phyloP scores from a whole-genome alignment of 1,140 invertebrate species.

The Bombus fervidus region DNA sequence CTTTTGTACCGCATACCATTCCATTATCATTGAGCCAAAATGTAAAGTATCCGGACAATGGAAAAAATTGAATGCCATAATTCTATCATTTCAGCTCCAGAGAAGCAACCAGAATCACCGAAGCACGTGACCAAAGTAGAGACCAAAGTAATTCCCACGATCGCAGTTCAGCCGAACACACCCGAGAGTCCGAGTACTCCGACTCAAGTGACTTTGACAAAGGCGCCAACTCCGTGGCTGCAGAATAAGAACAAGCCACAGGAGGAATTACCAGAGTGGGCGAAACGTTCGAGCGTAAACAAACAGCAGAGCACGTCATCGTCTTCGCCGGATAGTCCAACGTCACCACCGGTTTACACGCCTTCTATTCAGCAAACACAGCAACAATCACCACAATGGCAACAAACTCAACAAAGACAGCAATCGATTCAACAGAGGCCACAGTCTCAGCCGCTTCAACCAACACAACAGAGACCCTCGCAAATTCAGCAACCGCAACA shows the following conservation, averaged over 20 bases:
- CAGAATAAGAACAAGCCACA: conserved; percentile 80
- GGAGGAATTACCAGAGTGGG: conserved; percentile 82
- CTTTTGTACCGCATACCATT: no score
- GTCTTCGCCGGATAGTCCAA: conserved; percentile 55
- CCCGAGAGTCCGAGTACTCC: conserved; percentile 78
- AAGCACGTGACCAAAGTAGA: conserved; percentile 69
- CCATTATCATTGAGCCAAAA: no score
- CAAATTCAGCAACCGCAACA: conserved; percentile 44
- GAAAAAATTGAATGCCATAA: background rate
- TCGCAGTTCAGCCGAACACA: conserved; percentile 42
- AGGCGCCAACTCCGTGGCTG: conserved; percentile 85
- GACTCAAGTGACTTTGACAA: conserved; percentile 79
- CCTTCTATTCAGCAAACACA: conserved; percentile 53
- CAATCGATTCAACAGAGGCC: conserved; percentile 47
- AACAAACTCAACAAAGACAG: conserved; percentile 46
- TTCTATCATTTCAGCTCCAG: conserved; percentile 24
- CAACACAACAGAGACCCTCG: conserved; percentile 33
- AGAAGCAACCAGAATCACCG: conserved; percentile 56
- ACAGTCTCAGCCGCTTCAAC: conserved; percentile 52
- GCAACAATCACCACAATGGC: conserved; percentile 46
- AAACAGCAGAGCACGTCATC: conserved; percentile 59
- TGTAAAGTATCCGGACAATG: no score
- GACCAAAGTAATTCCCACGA: conserved; percentile 63
- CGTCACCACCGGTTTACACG: conserved; percentile 32
- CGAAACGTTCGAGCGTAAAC: conserved; percentile 70